These are phyloP conservation scores for Rhabdophis nuchalis DNA, from an alignment of 2,797 vertebrate genomes.

Conservation along the genomic window DNA sequence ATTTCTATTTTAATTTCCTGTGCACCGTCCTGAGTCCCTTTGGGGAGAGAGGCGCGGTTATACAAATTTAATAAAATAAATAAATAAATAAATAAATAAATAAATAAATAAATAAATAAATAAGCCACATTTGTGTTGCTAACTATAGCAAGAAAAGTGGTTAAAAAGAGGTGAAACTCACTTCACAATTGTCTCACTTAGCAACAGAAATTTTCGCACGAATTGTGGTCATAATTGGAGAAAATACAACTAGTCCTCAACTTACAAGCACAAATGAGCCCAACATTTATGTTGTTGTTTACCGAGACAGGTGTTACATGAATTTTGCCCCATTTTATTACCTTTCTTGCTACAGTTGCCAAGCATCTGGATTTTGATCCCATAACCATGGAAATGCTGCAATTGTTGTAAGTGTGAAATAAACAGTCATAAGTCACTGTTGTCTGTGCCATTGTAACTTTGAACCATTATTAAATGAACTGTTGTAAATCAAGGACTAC, in stretches of 20 bases:
- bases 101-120: too few relatives aligned
- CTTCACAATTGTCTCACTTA: background rate
- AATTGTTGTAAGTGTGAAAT: background rate
- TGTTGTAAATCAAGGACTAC: background rate
- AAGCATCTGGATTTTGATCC: background rate
- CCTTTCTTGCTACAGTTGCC: background rate
- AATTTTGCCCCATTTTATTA: too few relatives aligned
- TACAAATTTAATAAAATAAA: too few relatives aligned
- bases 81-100: too few relatives aligned
- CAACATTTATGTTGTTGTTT: background rate
- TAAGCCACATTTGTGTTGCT: background rate
- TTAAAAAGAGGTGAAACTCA: background rate
- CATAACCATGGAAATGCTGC: background rate
- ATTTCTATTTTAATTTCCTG: too few relatives aligned
- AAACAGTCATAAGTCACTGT: background rate
- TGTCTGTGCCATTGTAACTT: background rate
- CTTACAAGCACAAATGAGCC: background rate
- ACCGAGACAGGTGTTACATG: background rate
- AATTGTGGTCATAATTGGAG: background rate
- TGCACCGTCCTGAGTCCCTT: too few relatives aligned
- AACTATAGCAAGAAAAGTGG: background rate
- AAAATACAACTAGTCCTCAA: background rate
- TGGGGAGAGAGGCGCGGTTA: too few relatives aligned
- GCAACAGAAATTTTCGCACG: background rate
- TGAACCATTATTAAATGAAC: background rate